Base-by-base conservation (phyloP, 2,888 invertebrate genomes). In the Glyphotaelius pellucidus region DNA sequence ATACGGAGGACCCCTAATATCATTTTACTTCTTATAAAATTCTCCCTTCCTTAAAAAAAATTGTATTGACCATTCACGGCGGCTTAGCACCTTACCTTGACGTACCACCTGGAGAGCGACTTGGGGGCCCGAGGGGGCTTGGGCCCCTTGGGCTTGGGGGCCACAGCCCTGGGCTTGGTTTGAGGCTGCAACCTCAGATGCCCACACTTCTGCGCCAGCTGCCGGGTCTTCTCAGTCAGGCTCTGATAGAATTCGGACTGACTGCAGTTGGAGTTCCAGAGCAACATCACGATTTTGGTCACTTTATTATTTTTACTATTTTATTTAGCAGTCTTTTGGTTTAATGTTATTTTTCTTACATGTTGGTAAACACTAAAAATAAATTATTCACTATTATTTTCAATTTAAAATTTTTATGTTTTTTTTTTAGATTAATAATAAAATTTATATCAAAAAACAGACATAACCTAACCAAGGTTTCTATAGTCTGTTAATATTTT, bases 71-170 rank as follows among this genome's bases (percentile, higher is more conserved):
- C 32, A 84, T 80, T 35, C 14, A 84, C 32, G 38, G 35, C 86
- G 85, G 91, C 80, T 93, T 93, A 93, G 94, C 94, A 95, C 94
- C 97, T 97, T 97, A 97, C 97, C 97, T 97, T 97, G 94, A 97
- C 97, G 95, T 97, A 97, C 97, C 97, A 97, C 95, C 97, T 96
- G 92, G 97, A 96, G 94, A 96, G 96, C 88, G 96, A 96, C 94
- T 96, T 97, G 93, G 96, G 96, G 93, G 96, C 95, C 93, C 93
- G 80, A 25, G 83, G 80, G 94, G 94, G 92, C 95, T 95, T 93
- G 67, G 86, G 86, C 42, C 38, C 19, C 67, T 89, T n/a, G 83
- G 90, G 95, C 92, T 85, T 86, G 93, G 92, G 52, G 47, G 91
- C 32, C 88, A 47, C 81, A 95, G 95, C 80, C 88, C 35, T 35